These are phyloP conservation scores for Tryphoninae sp. DNA, from an alignment of 2,888 invertebrate species.

Conservation along the genomic window DNA sequence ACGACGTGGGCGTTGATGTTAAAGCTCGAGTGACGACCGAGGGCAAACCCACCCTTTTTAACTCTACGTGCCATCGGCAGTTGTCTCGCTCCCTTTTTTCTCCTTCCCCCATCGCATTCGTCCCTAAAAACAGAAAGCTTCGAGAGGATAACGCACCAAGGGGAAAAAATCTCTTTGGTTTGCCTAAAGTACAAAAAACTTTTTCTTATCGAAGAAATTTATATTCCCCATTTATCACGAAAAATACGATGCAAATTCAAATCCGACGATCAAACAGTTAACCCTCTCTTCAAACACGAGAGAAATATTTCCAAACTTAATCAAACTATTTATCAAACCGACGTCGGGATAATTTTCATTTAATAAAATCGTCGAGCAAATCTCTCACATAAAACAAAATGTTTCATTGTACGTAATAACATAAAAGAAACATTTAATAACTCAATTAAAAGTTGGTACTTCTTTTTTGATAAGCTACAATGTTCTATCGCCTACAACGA, in stretches of 20 bases:
- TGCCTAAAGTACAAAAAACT: not conserved
- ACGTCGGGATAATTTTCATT: not conserved
- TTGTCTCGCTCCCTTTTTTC: not conserved
- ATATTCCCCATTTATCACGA: not conserved
- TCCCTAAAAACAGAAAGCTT: not conserved
- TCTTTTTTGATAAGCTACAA: not conserved
- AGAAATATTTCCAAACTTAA: conserved; percentile 7
- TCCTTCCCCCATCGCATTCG: not conserved
- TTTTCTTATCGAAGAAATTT: conserved; percentile 1
- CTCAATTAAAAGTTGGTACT: too few relatives aligned
- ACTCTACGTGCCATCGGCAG: conserved; percentile 24
- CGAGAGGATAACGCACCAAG: not conserved
- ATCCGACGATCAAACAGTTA: conserved; percentile 7
- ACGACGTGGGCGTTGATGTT: conserved; percentile 23
- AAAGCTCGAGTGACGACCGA: conserved; percentile 31
- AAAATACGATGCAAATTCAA: not conserved
- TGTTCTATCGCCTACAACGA: not conserved
- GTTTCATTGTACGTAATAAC: too few relatives aligned
- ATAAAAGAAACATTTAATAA: too few relatives aligned
- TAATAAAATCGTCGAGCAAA: not conserved
- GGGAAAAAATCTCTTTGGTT: not conserved
- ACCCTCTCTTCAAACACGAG: conserved; percentile 10
- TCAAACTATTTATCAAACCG: not conserved
- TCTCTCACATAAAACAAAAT: not conserved
- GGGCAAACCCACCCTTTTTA: conserved; percentile 15